Conservation (phyloP, 2,113 vertebrate genomes). For the Calyptomena viridis region DNA sequence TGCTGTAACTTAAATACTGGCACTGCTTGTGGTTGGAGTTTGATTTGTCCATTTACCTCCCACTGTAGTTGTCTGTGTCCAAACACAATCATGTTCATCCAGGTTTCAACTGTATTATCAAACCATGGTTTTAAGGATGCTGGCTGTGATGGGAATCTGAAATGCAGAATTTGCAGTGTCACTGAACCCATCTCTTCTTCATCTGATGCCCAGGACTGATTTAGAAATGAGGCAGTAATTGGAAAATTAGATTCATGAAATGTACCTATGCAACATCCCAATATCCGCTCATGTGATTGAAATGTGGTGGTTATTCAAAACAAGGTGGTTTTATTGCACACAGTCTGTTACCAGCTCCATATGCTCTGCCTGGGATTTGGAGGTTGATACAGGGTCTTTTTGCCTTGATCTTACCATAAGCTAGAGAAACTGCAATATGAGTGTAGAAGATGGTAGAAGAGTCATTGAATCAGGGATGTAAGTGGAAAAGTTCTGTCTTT, state of each 20-base stretch:
- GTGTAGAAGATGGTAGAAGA: neutral
- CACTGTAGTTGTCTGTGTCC: neutral
- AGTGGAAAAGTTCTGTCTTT: neutral
- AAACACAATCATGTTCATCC: neutral
- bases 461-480: neutral
- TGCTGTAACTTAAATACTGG: neutral
- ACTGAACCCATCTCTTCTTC: neutral
- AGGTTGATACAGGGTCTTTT: neutral
- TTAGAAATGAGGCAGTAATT: constrained; percentile 25
- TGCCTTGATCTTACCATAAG: neutral
- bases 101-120: neutral
- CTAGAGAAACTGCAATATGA: neutral
- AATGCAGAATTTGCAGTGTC: constrained; percentile 23
- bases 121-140: neutral
- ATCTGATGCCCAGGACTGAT: neutral
- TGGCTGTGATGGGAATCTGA: constrained; percentile 18
- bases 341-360: neutral
- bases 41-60: neutral
- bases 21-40: neutral
- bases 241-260: constrained; percentile 26
- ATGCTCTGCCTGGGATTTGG: neutral
- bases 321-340: neutral
- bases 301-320: neutral
- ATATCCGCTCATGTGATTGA: constrained; percentile 1
- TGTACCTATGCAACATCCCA: neutral